Base-by-base conservation (phyloP, 2,797 vertebrate species). In the Glyptemys insculpta region DNA sequence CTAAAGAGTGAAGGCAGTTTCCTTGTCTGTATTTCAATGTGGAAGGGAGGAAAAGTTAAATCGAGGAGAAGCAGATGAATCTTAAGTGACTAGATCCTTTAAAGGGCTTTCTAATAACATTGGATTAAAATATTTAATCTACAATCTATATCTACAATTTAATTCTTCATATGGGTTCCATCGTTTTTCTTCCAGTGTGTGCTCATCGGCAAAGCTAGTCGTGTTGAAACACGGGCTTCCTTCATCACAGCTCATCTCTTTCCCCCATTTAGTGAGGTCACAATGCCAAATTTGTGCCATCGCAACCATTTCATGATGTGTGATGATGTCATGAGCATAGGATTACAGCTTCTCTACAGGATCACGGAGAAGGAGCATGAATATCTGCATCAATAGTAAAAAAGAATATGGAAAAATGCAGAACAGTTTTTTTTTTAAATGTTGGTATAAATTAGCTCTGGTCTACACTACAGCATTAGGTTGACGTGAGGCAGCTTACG, bases 281-380 rank as follows among this genome's bases (percentile, higher is more conserved):
- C 31, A 11, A 11, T 3, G 8, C 15, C 56, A 52, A 1, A 3
- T 76, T 37, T n/a, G 41, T 49, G 2, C 18, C 21, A 1, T 12
- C 41, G 76, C 72, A 78, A 79, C 76, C 44, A 34, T 47, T 25
- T 83, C 9, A 0, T 2, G 80, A 37, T 65, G 34, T 47, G 47
- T 3, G 5, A 1, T 3, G 0, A 1, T 15, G 83, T 25, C 44
- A 1, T 0, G 34, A 88, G 78, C 65, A 57, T 91, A 85, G 79
- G 19, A 12, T 23, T 19, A 16, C 44, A 31, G 16, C 6, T 15
- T 74, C 31, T 37, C 23, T 41, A 76, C 84, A 31, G 12, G 25
- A 10, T 1, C 10, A 14, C 5, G 4, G 0, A 23, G 37, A 49
- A 57, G 65, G 68, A 59, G 65, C 4, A 34, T 3, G 90, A 72